Evolutionary conservation across 1,140 invertebrate genomes (phyloP), one percentile per base, ranked within the genome.

Genomic region (Gonatopus flavifemur): DNA sequence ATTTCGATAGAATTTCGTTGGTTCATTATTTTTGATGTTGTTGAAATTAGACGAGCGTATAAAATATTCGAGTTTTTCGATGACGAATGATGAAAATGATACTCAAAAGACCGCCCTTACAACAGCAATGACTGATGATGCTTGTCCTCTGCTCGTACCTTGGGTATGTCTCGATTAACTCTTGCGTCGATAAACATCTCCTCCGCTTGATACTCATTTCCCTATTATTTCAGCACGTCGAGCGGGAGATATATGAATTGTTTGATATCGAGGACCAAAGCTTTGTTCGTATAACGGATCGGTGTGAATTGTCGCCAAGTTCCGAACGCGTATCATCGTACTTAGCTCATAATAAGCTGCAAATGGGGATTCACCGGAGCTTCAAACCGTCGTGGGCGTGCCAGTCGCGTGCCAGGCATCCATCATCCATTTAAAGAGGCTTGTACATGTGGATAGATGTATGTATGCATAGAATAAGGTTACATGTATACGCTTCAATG

Each of bases 161-260:
- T 22, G 15, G 18, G 35, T n/a, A n/a, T n/a, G 25, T n/a, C 25
- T 47, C 40, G 52, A 59, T 52, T 59, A 55, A 12, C 39, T n/a
- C n/a, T n/a, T 33, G 8, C 7, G 12, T 41, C 52, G 67, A 75
- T 74, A 69, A 57, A 55, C 65, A 74, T 75, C 73, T 67, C 38
- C 44, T 57, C 50, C 57, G 67, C 55, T 65, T 72, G 74, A 76
- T n/a, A 78, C 77, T 76, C 76, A 78, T 78, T 78, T 78, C 76
- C 76, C 74, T 77, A 78, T 78, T 78, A 78, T 75, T 76, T 68
- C 76, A 57, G 65, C 41, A 63, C 69, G 74, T 78, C 76, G 62
- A 55, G 43, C 54, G 40, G 42, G 69, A 74, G 76, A 78, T 75
- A 70, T 78, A 77, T 78, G 76, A 77, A 77, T 76, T 75, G 72